These are phyloP conservation scores for Catamblyrhynchus diadema DNA, from an alignment of 2,797 vertebrate genomes.

Conservation along the genomic window DNA sequence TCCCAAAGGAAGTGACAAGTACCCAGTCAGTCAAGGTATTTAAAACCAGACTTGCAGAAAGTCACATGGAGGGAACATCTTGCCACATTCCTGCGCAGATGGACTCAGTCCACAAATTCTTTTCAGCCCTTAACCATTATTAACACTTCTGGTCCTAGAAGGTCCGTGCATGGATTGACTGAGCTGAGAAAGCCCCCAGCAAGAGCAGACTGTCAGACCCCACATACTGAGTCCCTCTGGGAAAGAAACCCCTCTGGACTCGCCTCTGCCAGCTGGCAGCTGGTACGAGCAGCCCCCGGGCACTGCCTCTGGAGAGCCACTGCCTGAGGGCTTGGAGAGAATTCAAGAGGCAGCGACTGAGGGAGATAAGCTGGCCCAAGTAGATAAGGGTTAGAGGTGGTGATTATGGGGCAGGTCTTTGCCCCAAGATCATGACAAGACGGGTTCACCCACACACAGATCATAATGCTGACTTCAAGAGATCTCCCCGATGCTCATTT, in stretches of 20 bases:
- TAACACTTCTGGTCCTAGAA: background rate
- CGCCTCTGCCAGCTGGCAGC: slow-evolving; percentile 6
- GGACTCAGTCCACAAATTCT: background rate
- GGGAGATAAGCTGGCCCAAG: slow-evolving; percentile 33
- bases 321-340: slow-evolving; percentile 24
- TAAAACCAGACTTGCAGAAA: slow-evolving; percentile 20
- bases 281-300: slow-evolving; percentile 14
- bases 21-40: slow-evolving; percentile 49
- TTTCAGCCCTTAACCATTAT: background rate
- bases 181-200: background rate
- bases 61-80: slow-evolving; percentile 33
- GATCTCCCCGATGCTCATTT: slow-evolving; percentile 43
- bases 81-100: background rate
- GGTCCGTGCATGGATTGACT: background rate
- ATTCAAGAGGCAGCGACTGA: slow-evolving; percentile 13
- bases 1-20: slow-evolving; percentile 56
- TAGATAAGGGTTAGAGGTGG: slow-evolving; percentile 56
- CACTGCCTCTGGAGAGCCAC: slow-evolving; percentile 17
- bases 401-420: slow-evolving; percentile 49
- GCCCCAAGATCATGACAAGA: slow-evolving; percentile 49
- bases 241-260: background rate
- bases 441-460: slow-evolving; percentile 56
- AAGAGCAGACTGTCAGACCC: slow-evolving; percentile 23
- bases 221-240: background rate
- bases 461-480: slow-evolving; percentile 43